Conservation (phyloP, 1,140 invertebrate species). For the Campoletis sonorensis region DNA sequence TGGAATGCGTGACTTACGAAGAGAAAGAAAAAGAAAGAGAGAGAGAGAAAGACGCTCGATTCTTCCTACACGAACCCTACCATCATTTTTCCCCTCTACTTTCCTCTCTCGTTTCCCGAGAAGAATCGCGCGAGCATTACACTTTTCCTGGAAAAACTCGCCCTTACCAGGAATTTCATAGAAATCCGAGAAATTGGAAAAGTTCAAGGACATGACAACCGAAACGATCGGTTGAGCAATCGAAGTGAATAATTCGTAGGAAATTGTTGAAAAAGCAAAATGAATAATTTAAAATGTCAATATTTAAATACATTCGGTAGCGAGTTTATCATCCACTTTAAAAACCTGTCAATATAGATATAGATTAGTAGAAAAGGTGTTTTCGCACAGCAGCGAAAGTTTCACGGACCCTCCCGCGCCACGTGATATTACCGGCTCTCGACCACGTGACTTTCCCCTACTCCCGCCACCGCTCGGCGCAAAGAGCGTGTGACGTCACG, state of each 20-base stretch:
- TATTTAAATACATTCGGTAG: too few relatives aligned
- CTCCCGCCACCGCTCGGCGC: constrained; percentile 10
- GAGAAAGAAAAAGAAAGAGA: constrained; percentile 16
- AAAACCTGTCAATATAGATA: too few relatives aligned
- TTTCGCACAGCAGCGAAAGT: constrained; percentile 37
- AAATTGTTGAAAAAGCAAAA: neutral
- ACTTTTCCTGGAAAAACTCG: neutral
- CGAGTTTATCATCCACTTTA: too few relatives aligned
- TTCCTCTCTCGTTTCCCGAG: neutral
- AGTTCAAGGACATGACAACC: neutral
- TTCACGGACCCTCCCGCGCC: constrained; percentile 51
- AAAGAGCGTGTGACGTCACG: constrained; percentile 65
- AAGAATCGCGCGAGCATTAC: neutral
- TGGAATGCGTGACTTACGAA: constrained; percentile 65
- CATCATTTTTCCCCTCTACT: neutral
- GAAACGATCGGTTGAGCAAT: neutral
- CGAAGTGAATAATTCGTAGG: neutral
- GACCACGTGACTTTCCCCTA: constrained; percentile 59
- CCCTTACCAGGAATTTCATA: neutral
- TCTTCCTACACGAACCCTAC: neutral
- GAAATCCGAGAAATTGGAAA: neutral
- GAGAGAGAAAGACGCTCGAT: neutral
- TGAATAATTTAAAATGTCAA: neutral
- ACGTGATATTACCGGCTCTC: constrained; percentile 62
- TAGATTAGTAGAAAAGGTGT: neutral